These are phyloP conservation scores for Drosophila sulfurigaster DNA, from an alignment of 1,140 invertebrate species.

Conservation along the genomic window DNA sequence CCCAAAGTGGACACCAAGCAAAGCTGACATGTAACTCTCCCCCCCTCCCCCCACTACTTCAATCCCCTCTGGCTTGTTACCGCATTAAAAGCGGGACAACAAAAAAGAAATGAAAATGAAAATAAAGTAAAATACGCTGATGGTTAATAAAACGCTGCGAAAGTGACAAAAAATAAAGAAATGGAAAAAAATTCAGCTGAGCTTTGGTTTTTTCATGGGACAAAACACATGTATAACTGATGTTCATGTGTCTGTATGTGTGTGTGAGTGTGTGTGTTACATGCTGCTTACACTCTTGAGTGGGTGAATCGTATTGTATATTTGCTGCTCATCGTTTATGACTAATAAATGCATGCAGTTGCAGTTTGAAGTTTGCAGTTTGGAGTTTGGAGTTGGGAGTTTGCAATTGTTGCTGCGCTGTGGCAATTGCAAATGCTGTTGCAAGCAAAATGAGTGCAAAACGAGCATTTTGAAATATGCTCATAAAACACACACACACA, in stretches of 20 bases:
- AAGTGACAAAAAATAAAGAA: slow-evolving; percentile 20
- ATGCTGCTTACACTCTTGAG: slow-evolving; percentile 20
- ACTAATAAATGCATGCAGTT: slow-evolving; percentile 42
- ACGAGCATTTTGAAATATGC: slow-evolving; percentile 43
- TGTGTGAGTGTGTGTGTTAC: slow-evolving; percentile 8
- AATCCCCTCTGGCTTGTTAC: too few relatives aligned
- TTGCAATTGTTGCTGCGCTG: slow-evolving; percentile 25
- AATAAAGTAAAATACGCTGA: slow-evolving; percentile 33
- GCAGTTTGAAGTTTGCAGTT: slow-evolving; percentile 20
- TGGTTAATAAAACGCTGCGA: slow-evolving; percentile 41
- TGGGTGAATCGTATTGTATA: slow-evolving; percentile 12
- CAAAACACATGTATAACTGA: slow-evolving; percentile 48
- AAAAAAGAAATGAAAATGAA: not conserved
- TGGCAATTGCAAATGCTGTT: slow-evolving; percentile 26
- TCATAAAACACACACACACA: slow-evolving; percentile 29
- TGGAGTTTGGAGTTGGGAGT: slow-evolving; percentile 13
- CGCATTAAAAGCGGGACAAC: too few relatives aligned
- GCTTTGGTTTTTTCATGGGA: slow-evolving; percentile 38
- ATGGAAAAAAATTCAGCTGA: slow-evolving; percentile 38
- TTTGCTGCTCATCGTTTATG: slow-evolving; percentile 39
- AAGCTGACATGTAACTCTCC: slow-evolving; percentile 12
- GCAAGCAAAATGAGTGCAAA: slow-evolving; percentile 49
- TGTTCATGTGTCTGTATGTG: slow-evolving; percentile 29
- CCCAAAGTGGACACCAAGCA: slow-evolving; percentile 20
- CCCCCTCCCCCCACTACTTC: too few relatives aligned